Conservation (phyloP, 2,113 vertebrate species). For the Percopsis transmontana region DNA sequence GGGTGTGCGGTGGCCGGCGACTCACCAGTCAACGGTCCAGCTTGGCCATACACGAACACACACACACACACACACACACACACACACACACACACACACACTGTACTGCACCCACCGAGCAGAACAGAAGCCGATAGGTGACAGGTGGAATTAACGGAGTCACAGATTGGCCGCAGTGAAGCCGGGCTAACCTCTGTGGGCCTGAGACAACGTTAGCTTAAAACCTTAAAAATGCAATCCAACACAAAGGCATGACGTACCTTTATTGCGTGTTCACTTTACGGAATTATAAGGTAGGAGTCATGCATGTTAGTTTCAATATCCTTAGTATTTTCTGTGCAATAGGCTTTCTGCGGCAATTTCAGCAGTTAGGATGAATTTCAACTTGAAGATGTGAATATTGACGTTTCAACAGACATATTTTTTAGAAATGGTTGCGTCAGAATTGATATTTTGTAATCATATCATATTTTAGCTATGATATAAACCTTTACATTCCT, state of each 20-base stretch:
- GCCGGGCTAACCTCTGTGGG: constrained; percentile 41
- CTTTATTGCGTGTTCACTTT: constrained; percentile 46
- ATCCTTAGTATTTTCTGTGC: constrained; percentile 12
- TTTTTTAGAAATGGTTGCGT: constrained; percentile 43
- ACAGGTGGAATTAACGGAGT: constrained; percentile 72
- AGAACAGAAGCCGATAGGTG: constrained; percentile 74
- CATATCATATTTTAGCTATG: constrained; percentile 33
- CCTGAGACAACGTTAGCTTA: constrained; percentile 37
- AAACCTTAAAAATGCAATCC: no score
- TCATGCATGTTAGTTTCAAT: constrained; percentile 17
- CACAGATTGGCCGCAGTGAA: constrained; percentile 29
- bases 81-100: no score
- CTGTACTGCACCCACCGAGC: constrained; percentile 50
- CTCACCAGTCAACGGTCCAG: constrained; percentile 56
- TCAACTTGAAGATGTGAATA: constrained; percentile 32
- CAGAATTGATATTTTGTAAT: constrained; percentile 39
- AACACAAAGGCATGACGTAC: constrained; percentile 43
- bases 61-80: no score
- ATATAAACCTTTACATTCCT: constrained; percentile 38
- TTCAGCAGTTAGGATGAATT: no score
- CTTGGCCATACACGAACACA: constrained; percentile 2
- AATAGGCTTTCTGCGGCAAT: constrained; percentile 13
- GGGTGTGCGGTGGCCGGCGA: constrained; percentile 45
- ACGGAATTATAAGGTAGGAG: constrained; percentile 36
- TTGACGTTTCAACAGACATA: constrained; percentile 32